Conservation (phyloP, 2,888 invertebrate genomes). For the Drosophila borealis region DNA sequence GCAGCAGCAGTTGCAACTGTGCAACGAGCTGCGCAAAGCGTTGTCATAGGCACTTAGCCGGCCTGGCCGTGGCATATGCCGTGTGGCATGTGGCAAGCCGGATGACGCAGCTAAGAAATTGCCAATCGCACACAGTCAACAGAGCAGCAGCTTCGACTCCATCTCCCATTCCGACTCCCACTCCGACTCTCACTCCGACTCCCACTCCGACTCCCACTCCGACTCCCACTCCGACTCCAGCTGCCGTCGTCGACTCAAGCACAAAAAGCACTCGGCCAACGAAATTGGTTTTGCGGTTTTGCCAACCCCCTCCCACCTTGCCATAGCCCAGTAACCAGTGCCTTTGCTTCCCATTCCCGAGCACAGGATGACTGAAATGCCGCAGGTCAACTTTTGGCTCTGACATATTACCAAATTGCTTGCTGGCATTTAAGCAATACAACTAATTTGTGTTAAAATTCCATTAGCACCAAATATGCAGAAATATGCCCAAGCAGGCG, state of each 20-base stretch:
- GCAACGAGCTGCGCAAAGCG: constrained; percentile 14
- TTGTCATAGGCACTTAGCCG: constrained; percentile 38
- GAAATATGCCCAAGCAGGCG: constrained; percentile 17
- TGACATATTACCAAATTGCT: constrained; percentile 55
- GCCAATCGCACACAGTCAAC: constrained; percentile 37
- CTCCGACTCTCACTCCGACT: neutral
- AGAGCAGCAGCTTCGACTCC: constrained; percentile 1
- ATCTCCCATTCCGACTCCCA: neutral
- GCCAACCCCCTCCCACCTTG: neutral
- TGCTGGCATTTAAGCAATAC: constrained; percentile 60
- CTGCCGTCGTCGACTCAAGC: constrained; percentile 5
- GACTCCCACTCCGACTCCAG: neutral
- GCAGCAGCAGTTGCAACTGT: constrained; percentile 23
- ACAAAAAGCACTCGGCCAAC: constrained; percentile 28
- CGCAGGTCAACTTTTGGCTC: constrained; percentile 49
- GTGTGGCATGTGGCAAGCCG: constrained; percentile 29
- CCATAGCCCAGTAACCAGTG: neutral
- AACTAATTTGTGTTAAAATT: constrained; percentile 72
- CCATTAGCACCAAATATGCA: constrained; percentile 51
- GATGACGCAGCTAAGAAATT: constrained; percentile 30
- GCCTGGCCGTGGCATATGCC: constrained; percentile 13
- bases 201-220: constrained; percentile 5
- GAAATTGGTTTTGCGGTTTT: constrained; percentile 62
- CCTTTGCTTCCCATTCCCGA: neutral
- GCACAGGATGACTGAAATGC: constrained; percentile 43